Conservation (phyloP, 2,888 invertebrate species). For the Agrypnus murinus region DNA sequence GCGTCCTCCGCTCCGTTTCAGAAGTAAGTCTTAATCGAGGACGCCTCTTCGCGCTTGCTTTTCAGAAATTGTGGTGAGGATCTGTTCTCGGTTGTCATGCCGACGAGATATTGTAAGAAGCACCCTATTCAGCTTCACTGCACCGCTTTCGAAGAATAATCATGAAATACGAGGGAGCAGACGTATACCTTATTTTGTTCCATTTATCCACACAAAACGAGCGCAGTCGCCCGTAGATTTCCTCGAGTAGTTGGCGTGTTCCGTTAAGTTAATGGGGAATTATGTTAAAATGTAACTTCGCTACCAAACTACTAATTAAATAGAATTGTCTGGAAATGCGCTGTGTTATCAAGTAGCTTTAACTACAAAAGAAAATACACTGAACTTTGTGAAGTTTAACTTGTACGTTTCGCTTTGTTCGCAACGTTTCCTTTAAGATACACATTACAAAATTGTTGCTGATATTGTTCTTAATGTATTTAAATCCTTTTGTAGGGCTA, state of each 20-base stretch:
- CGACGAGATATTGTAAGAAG: slow-evolving; percentile 64
- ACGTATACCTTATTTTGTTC: slow-evolving; percentile 59
- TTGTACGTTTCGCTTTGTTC: slow-evolving; percentile 39
- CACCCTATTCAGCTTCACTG: slow-evolving; percentile 61
- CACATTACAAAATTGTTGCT: slow-evolving; percentile 26
- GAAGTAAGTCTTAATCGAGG: slow-evolving; percentile 51
- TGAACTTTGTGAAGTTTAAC: slow-evolving; percentile 27
- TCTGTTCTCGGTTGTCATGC: slow-evolving; percentile 64
- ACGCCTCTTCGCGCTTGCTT: slow-evolving; percentile 43
- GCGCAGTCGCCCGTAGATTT: slow-evolving; percentile 45
- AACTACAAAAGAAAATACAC: slow-evolving; percentile 41
- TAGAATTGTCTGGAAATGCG: slow-evolving; percentile 44
- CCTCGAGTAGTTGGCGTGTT: slow-evolving; percentile 42
- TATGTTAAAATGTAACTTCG: slow-evolving; percentile 38
- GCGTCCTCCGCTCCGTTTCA: slow-evolving; percentile 39
- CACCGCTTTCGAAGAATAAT: slow-evolving; percentile 63
- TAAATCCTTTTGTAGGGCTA: too few relatives aligned
- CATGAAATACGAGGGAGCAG: slow-evolving; percentile 62
- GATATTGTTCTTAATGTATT: slow-evolving; percentile 14
- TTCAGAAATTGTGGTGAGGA: slow-evolving; percentile 47
- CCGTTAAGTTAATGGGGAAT: slow-evolving; percentile 43
- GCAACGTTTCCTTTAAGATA: slow-evolving; percentile 22
- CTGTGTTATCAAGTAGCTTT: slow-evolving; percentile 39
- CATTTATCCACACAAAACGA: slow-evolving; percentile 53
- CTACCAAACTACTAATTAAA: slow-evolving; percentile 50